Evolutionary conservation across 1,140 invertebrate genomes (phyloP).

Genomic region (Aphidius ervi): DNA sequence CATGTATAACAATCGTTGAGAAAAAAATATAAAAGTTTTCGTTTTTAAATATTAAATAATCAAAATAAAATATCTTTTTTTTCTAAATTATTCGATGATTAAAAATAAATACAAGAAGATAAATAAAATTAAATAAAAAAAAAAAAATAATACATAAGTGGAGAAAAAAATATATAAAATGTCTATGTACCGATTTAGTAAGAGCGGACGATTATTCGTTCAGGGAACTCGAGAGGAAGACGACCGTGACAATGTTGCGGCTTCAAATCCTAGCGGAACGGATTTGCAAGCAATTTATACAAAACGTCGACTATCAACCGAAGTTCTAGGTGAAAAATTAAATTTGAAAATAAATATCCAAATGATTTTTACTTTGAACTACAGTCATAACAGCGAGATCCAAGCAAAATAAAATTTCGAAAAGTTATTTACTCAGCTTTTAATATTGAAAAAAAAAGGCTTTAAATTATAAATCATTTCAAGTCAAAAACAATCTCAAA

Average conservation of each 20-base stretch:
- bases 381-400: not conserved
- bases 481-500: too few relatives aligned
- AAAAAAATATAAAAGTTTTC: too few relatives aligned
- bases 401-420: not conserved
- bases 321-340: constrained; percentile 62
- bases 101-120: not conserved
- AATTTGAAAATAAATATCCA: too few relatives aligned
- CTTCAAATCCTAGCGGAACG: constrained; percentile 37
- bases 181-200: constrained; percentile 72
- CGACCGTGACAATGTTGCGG: constrained; percentile 54
- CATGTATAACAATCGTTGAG: too few relatives aligned
- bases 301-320: constrained; percentile 76
- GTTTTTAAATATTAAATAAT: not conserved
- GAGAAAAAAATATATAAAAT: constrained; percentile 34
- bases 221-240: constrained; percentile 70
- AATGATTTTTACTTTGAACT: too few relatives aligned
- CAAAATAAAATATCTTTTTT: not conserved
- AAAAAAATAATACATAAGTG: not conserved
- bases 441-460: too few relatives aligned
- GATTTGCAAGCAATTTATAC: constrained; percentile 74
- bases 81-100: not conserved
- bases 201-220: constrained; percentile 71
- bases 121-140: too few relatives aligned
- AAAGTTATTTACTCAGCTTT: too few relatives aligned
- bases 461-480: too few relatives aligned